Evolutionary conservation across 1,140 invertebrate species (phyloP), one percentile per base, ranked within the genome.

Genomic region (Whitmania pigra): DNA sequence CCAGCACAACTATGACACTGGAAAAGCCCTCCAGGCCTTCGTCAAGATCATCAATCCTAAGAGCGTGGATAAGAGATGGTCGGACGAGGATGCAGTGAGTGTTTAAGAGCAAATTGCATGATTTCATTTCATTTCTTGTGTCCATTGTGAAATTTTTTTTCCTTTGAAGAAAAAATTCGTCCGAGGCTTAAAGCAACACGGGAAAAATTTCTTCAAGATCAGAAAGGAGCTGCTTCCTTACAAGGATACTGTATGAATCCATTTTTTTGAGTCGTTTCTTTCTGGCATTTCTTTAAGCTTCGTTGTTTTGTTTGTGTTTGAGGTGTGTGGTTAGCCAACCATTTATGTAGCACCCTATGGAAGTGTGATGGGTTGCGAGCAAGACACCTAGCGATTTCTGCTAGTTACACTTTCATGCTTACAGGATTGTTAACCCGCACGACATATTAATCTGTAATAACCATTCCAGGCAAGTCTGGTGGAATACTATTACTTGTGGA

Each of bases 401-500:
- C 31, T 36, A 3, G n/a, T 36, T 36, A 3, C 31, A 36, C 2
- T 36, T 6, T 6, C 31, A 36, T 6, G 31, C 31, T 36, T 36
- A 36, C 31, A 36, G 31, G 31, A 36, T 36, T 36, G 85, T 31
- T 80, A 91, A 89, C 88, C 92, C 57, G 31, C 31, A 36, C 6
- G 31, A 36, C 6, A 36, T 3, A 49, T 15, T 49, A 49, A 49
- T 49, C 43, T 49, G 5, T 49, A 7, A 17, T 13, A 49, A 49
- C 13, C 2, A 11, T 49, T 36, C 43, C 43, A 43, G 72, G 71
- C 74, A 72, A 94, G 99, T 79, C 84, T 99, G 77, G 93, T 99
- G 36, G 94, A 97, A 80, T 99, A 93, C 84, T 99, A 99, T 83
- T 99, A 99, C 84, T 86, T 97, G 80, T 99, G 95, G 96, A 99